Percentiles rank a stretch among this genome's conserved stretches.
These are phyloP conservation scores for Lepeophtheirus salmonis DNA, from an alignment of 1,140 invertebrate species.

Conservation along the genomic window DNA sequence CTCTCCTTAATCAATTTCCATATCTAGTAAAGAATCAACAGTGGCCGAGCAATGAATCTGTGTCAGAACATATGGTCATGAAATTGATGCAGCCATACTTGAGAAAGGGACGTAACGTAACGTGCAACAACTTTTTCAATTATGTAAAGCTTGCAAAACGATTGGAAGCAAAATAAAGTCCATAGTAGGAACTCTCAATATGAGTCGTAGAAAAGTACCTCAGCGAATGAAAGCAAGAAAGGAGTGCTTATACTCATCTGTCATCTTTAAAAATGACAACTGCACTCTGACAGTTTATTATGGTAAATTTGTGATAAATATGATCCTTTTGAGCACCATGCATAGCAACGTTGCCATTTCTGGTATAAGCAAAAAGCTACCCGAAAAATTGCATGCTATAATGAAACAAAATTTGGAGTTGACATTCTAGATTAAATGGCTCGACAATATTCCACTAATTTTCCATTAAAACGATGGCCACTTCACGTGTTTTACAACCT, in stretches of 20 bases:
- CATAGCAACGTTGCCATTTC: background rate
- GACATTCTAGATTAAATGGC: no score
- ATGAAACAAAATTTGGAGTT: no score
- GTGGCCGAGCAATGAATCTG: no score
- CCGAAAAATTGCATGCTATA: no score
- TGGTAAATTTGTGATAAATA: background rate
- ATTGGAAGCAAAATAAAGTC: background rate
- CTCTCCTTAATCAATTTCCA: no score
- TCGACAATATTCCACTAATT: no score
- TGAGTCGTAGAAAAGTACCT: conserved; percentile 7
- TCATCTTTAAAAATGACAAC: background rate
- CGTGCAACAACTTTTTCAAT: background rate
- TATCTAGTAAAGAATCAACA: no score
- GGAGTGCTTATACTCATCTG: background rate
- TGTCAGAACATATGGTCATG: conserved; percentile 19
- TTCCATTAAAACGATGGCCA: no score
- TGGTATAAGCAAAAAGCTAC: no score
- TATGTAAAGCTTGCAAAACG: background rate
- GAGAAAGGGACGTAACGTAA: background rate
- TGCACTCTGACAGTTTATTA: background rate
- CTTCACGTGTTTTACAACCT: no score
- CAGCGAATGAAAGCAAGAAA: background rate
- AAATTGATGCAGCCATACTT: background rate
- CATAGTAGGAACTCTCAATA: background rate
- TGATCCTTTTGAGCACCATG: background rate